phyloP scores from a whole-genome alignment of 1,140 invertebrate species.

The Eumeta japonica region DNA sequence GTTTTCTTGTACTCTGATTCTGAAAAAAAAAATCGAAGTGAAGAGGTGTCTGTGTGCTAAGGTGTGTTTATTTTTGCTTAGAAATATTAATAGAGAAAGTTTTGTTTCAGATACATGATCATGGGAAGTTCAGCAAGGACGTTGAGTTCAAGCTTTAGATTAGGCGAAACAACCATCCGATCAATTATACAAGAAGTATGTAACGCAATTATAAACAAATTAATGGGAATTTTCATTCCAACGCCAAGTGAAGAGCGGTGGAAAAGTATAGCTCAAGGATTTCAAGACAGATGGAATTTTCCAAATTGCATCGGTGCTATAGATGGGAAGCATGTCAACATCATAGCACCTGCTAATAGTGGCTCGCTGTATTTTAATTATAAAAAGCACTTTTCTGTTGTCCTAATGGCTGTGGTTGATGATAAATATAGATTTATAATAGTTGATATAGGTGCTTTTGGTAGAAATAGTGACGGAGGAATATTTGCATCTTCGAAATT shows the following conservation, averaged over 20 bases:
- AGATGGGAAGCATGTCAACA: too few relatives aligned
- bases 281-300: constrained; percentile 31
- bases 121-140: constrained; percentile 1
- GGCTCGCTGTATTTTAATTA: constrained; percentile 43
- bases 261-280: constrained; percentile 24
- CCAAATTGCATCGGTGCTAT: too few relatives aligned
- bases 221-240: constrained; percentile 14
- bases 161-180: too few relatives aligned
- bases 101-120: constrained; percentile 7
- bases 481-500: constrained; percentile 23
- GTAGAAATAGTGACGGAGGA: constrained; percentile 23
- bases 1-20: constrained; percentile 1
- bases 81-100: too few relatives aligned
- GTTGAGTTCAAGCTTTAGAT: constrained; percentile 4
- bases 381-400: constrained; percentile 30
- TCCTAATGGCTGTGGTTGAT: constrained; percentile 36
- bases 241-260: constrained; percentile 16
- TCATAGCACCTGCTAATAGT: constrained; percentile 23
- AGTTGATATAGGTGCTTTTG: constrained; percentile 29
- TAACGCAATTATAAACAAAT: constrained; percentile 8
- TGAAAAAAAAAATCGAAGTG: constrained; percentile 4
- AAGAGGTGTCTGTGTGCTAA: too few relatives aligned
- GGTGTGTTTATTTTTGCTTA: too few relatives aligned
- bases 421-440: constrained; percentile 31
- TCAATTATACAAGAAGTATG: constrained; percentile 12